These are phyloP conservation scores for Sakesphorus luctuosus DNA, from an alignment of 2,113 vertebrate species.

Conservation along the genomic window DNA sequence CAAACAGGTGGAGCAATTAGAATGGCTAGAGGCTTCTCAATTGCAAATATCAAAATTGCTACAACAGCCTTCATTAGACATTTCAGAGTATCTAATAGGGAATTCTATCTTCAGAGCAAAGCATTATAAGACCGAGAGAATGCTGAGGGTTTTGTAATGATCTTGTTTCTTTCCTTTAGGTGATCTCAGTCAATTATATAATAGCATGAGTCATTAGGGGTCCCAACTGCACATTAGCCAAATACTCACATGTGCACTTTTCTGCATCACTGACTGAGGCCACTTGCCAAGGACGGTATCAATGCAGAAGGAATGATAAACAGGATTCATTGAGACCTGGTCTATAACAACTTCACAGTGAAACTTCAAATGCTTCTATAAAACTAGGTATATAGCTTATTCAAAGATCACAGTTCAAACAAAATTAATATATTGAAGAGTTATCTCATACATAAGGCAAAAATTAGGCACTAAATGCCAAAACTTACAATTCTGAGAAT, in stretches of 20 bases:
- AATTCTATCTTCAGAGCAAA: background rate
- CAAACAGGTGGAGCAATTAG: background rate
- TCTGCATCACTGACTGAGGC: background rate
- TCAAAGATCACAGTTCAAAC: background rate
- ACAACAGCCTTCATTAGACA: background rate
- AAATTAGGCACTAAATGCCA: background rate
- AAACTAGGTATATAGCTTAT: background rate
- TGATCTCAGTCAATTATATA: background rate
- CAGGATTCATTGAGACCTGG: background rate
- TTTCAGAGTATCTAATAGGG: background rate
- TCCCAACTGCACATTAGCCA: background rate
- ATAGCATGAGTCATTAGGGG: background rate
- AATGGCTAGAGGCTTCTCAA: background rate
- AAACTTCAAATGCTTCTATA: background rate
- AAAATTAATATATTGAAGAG: background rate
- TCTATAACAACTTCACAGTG: background rate
- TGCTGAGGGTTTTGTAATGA: background rate
- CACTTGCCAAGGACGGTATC: background rate
- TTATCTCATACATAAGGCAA: background rate
- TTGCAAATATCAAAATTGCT: slow-evolving; percentile 12
- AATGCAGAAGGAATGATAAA: background rate
- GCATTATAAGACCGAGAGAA: background rate
- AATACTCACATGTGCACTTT: background rate
- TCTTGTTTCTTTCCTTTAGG: slow-evolving; percentile 8
- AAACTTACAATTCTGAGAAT: background rate